Percentiles rank a stretch among this genome's conserved stretches.
Conservation (phyloP, 1,140 invertebrate species). For the Diorhabda elongata region DNA sequence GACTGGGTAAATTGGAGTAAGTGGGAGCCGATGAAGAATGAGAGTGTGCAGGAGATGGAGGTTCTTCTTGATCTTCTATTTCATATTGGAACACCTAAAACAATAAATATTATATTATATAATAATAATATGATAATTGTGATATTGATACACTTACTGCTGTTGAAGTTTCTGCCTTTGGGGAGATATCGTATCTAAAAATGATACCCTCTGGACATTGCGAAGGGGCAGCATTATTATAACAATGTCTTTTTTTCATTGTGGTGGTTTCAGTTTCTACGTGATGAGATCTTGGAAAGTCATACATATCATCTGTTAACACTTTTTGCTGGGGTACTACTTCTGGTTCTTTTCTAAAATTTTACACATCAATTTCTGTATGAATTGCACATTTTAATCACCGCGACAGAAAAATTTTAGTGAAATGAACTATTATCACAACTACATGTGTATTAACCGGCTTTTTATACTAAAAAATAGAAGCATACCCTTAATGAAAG, state of each 20-base stretch:
- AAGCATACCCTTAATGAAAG: too few species aligned
- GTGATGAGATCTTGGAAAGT: constrained; percentile 66
- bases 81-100: constrained; percentile 56
- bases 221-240: constrained; percentile 66
- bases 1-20: constrained; percentile 59
- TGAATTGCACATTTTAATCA: too few species aligned
- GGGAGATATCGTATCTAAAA: constrained; percentile 54
- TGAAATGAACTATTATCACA: too few species aligned
- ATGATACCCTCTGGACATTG: constrained; percentile 54
- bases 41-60: constrained; percentile 53
- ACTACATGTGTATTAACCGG: too few species aligned
- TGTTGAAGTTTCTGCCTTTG: constrained; percentile 39
- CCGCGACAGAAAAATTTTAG: too few species aligned
- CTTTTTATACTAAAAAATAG: too few species aligned
- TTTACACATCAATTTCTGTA: too few species aligned
- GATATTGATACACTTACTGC: constrained; percentile 22
- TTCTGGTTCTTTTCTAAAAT: too few species aligned
- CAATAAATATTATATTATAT: constrained; percentile 3
- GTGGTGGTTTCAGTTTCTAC: constrained; percentile 41
- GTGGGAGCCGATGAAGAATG: constrained; percentile 52
- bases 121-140: neutral
- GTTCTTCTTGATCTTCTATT: constrained; percentile 48
- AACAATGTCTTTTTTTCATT: constrained; percentile 54
- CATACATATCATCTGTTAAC: constrained; percentile 62
- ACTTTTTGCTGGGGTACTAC: constrained; percentile 21